Evolutionary conservation across 2,113 vertebrate species (phyloP), one percentile per base, ranked within the genome.

Genomic region (Aramus guarauna): DNA sequence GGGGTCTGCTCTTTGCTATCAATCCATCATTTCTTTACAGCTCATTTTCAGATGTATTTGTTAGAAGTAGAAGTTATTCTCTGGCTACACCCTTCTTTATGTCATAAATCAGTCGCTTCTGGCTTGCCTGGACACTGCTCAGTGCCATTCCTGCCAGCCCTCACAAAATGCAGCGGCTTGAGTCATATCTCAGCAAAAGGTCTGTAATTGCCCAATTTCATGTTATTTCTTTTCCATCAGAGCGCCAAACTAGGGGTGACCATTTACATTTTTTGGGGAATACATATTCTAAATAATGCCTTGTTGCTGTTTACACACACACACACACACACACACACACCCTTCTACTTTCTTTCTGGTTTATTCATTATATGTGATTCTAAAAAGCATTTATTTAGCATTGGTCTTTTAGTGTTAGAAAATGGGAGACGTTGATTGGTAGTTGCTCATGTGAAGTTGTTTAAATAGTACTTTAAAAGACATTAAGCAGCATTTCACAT

Each of bases 391-490:
- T 93, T 96, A 84, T 92, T 96, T 92, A 85, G 63, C 19, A 41
- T 9, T 64, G 58, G 66, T 76, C 62, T 90, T 73, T n/a, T 5
- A 79, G 48, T 64, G 52, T 73, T 80, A 60, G 75, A 93, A 78
- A 95, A 95, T 30, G 58, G 93, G 80, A 94, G 88, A 66, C 71
- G 55, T 85, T 92, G 72, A 75, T 92, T 74, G 45, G 69, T 93
- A 87, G 93, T 86, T 83, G 69, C 76, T 96, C 67, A 17, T 94
- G 77, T 95, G 91, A 94, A 77, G 88, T 94, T 97, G 94, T 97
- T 96, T 94, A 88, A 96, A 96, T 85, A 96, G 69, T 81, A 69
- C 95, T 98, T 97, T 97, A 93, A 95, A 97, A 95, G 52, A 95
- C 94, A 96, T 85, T 93, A 96, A 90, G 53, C 84, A 88, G 43